Conservation (phyloP, 2,797 vertebrate genomes). For the Zonotrichia albicollis region DNA sequence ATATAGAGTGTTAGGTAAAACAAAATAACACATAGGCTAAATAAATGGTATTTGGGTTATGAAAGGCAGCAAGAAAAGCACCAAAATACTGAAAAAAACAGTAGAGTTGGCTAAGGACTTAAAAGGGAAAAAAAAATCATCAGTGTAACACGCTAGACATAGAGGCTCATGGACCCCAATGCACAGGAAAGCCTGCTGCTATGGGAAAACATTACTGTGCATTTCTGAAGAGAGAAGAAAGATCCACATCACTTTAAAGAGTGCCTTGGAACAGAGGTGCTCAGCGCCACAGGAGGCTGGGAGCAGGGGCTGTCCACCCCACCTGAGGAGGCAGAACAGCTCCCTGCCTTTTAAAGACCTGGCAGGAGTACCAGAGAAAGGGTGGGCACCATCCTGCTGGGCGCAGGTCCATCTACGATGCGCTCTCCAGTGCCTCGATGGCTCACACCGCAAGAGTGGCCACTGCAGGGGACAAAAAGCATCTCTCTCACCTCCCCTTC, state of each 20-base stretch:
- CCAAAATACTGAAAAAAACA: background rate
- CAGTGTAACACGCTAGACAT: background rate
- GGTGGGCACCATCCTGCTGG: background rate
- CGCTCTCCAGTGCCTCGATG: background rate
- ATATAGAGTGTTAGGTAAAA: background rate
- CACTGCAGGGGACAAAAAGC: background rate
- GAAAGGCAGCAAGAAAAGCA: constrained; percentile 36
- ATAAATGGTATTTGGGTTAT: background rate
- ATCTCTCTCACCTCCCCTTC: background rate
- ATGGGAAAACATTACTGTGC: background rate
- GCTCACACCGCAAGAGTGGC: background rate
- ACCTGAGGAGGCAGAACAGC: background rate
- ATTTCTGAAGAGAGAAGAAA: background rate
- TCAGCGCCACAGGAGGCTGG: accelerated
- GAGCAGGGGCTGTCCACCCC: background rate
- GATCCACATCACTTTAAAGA: background rate
- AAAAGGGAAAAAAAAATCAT: background rate
- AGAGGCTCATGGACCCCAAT: background rate
- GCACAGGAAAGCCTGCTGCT: background rate
- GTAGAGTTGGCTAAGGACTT: background rate
- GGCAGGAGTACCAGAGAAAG: background rate
- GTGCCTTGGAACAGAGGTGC: background rate
- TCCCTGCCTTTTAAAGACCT: background rate
- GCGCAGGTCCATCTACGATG: accelerated
- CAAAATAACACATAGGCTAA: background rate